Evolutionary conservation across 2,888 invertebrate genomes (phyloP).

Genomic region (Callimorpha dominula): DNA sequence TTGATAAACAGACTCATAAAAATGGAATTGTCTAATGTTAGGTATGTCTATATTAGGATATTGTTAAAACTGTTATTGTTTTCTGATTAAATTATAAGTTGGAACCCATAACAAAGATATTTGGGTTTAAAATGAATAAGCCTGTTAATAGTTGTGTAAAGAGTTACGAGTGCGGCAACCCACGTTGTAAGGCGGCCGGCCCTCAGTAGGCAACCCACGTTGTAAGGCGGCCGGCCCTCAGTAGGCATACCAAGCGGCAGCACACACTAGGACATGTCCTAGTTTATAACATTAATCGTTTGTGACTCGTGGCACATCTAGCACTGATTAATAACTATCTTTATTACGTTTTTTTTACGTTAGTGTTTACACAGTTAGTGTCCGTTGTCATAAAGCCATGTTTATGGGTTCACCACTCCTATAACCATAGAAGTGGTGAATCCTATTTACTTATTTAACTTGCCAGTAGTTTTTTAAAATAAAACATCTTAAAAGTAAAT

Average conservation of each 20-base stretch:
- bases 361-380: no score
- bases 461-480: no score
- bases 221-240: slow-evolving; percentile 23
- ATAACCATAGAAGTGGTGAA: no score
- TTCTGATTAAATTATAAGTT: slow-evolving; percentile 16
- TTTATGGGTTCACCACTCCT: neutral
- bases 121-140: slow-evolving; percentile 48
- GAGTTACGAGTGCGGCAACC: slow-evolving; percentile 43
- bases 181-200: slow-evolving; percentile 29
- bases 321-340: neutral
- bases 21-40: neutral
- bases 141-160: slow-evolving; percentile 50
- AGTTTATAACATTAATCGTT: neutral
- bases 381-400: neutral
- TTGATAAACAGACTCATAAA: neutral
- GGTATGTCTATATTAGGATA: neutral
- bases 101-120: slow-evolving; percentile 44
- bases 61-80: neutral
- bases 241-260: neutral
- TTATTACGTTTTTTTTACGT: neutral
- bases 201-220: slow-evolving; percentile 17
- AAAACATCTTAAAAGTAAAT: no score
- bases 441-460: no score
- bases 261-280: neutral
- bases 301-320: neutral